Evolutionary conservation across 2,113 vertebrate genomes (phyloP).

Genomic region (Psophia crepitans): DNA sequence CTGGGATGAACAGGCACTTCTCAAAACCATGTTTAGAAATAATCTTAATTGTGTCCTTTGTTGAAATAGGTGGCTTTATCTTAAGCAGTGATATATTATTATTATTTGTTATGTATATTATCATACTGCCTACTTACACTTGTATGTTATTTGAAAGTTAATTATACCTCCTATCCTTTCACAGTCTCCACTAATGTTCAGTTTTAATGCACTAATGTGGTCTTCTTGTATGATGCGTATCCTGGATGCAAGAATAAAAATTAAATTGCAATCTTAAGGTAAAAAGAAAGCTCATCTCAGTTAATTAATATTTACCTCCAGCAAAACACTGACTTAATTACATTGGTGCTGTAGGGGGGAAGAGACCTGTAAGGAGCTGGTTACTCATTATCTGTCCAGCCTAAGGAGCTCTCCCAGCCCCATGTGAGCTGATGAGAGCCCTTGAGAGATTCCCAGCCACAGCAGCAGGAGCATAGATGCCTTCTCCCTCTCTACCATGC

Average conservation of each 20-base stretch:
- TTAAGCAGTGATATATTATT: background rate
- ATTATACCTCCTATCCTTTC: constrained; percentile 44
- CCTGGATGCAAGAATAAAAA: constrained; percentile 33
- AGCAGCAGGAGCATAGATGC: background rate
- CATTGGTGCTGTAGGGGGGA: background rate
- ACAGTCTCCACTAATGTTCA: constrained; percentile 18
- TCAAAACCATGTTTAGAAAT: constrained; percentile 15
- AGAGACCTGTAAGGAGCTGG: constrained; percentile 10
- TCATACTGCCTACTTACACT: constrained; percentile 22
- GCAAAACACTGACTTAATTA: constrained; percentile 39
- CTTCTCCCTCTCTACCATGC: background rate
- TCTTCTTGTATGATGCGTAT: background rate
- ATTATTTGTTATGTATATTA: constrained; percentile 54
- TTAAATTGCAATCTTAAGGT: constrained; percentile 35
- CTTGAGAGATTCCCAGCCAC: background rate
- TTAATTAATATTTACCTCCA: constrained; percentile 56
- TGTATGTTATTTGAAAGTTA: constrained; percentile 35
- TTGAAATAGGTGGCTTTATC: constrained; percentile 19
- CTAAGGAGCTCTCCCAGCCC: constrained; percentile 11
- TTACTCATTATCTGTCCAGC: constrained; percentile 28
- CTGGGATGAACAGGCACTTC: background rate
- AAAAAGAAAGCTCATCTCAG: constrained; percentile 22
- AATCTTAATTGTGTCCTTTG: background rate
- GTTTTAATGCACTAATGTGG: constrained; percentile 19
- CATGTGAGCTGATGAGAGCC: background rate